Base-by-base conservation (phyloP, 2,113 vertebrate species). In the Polypterus bichir region DNA sequence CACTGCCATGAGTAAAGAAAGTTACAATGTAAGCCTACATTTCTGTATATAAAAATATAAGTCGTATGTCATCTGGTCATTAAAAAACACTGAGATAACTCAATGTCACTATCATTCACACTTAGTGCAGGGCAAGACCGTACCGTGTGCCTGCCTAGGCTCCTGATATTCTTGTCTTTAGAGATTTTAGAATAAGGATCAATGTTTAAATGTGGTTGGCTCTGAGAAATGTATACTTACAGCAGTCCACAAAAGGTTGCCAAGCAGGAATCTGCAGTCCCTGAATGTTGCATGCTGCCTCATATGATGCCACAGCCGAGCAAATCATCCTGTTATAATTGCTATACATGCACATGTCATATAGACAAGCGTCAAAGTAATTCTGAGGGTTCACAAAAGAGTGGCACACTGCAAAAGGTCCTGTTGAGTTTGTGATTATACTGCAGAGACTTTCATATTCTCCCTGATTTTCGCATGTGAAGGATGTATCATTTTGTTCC, bases 301-400 rank as follows among this genome's bases (percentile, higher is more conserved):
- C 74, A 4, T 78, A 80, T 57, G 74, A 67, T 4, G 75, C 73
- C 8, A 81, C 67, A 1, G 68, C 66, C 6, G 73, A 69, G 7
- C 81, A 80, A 48, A 75, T 60, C 72, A 76, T 70, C 59, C 10
- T 65, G 58, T 78, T 76, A 51, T 66, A 71, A 47, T 44, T 46
- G 6, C 75, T 72, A 7, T 74, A 76, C 7, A 66, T 69, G 58
- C 77, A 81, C 9, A 83, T 71, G 46, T 80, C 73, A 0, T 79
- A 79, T 9, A 79, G 4, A 0, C 79, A 81, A 49, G 76, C 66
- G 2, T 1, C 9, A 7, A 67, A 67, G 51, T 73, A 82, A 7
- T 67, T 64, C n/a, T 27, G 0, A 0, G 75, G 74, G 9, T 73
- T 48, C 49, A 70, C 63, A 9, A 73, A 60, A 57, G 69, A 57